Evolutionary conservation across 2,888 invertebrate genomes (phyloP).

Genomic region (Pyralis farinalis): DNA sequence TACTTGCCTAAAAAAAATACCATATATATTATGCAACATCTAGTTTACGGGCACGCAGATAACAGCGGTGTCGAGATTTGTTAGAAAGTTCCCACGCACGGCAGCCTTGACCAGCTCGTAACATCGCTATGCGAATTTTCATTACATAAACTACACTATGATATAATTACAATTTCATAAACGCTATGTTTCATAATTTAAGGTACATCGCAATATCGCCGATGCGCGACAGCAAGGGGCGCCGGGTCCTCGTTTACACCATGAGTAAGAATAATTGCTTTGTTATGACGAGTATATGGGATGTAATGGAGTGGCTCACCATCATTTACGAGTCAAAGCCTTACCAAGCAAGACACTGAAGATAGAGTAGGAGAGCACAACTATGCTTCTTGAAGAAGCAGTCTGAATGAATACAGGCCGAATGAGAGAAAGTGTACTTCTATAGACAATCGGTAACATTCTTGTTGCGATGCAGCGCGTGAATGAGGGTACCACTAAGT

Average conservation of each 20-base stretch:
- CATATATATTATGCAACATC: conserved; percentile 3
- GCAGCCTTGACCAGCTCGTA: conserved; percentile 35
- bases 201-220: conserved; percentile 89
- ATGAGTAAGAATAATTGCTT: conserved; percentile 71
- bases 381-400: no score
- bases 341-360: no score
- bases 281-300: no score
- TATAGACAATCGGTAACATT: no score
- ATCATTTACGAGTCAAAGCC: no score
- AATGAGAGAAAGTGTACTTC: no score
- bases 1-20: conserved; percentile 27
- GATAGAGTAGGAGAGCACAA: no score
- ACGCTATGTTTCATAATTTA: conserved; percentile 37
- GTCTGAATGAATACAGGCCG: no score
- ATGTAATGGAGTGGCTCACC: no score
- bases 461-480: no score
- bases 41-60: background rate
- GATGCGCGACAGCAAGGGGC: conserved; percentile 85
- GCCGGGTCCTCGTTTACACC: conserved; percentile 86
- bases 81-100: conserved; percentile 37
- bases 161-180: conserved; percentile 33
- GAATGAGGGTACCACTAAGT: no score
- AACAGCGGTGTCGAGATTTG: conserved; percentile 9
- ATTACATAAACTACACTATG: no score
- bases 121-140: conserved; percentile 2